These are phyloP conservation scores for Reticulitermes speratus DNA, from an alignment of 1,140 invertebrate species.

Conservation along the genomic window DNA sequence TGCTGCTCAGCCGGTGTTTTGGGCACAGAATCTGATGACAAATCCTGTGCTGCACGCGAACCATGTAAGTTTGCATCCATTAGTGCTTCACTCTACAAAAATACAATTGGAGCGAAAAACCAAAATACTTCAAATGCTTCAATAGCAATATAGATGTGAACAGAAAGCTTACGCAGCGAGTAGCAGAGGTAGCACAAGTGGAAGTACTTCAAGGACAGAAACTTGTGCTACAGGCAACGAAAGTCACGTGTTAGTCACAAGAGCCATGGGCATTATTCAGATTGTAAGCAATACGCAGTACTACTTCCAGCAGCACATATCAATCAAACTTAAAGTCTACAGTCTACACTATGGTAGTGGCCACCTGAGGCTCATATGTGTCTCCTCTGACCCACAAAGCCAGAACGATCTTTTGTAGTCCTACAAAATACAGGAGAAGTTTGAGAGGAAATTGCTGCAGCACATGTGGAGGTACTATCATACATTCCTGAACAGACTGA, in stretches of 20 bases:
- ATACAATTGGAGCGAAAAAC: slow-evolving; percentile 35
- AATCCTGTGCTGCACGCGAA: slow-evolving; percentile 44
- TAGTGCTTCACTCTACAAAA: slow-evolving; percentile 52
- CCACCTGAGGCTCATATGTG: too few species aligned
- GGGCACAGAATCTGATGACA: slow-evolving; percentile 31
- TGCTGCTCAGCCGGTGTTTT: neutral
- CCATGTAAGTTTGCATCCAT: slow-evolving; percentile 48
- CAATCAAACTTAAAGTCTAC: too few species aligned
- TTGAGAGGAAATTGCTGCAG: too few species aligned
- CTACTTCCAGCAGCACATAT: too few species aligned
- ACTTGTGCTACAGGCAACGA: neutral
- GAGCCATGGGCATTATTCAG: neutral
- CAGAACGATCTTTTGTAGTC: too few species aligned
- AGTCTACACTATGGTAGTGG: too few species aligned
- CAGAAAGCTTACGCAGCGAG: neutral
- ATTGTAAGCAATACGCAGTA: too few species aligned
- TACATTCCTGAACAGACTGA: too few species aligned
- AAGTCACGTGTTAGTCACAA: neutral
- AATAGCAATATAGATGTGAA: neutral
- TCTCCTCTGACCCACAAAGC: too few species aligned
- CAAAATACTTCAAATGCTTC: slow-evolving; percentile 20
- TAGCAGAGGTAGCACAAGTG: neutral
- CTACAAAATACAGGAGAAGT: too few species aligned
- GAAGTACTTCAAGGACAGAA: neutral
- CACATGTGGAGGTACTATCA: too few species aligned